A percentile compares a stretch with the other conserved stretches of the same genome.
Evolutionary conservation across 2,113 vertebrate species (phyloP).

Genomic region (Phodopus roborovskii): DNA sequence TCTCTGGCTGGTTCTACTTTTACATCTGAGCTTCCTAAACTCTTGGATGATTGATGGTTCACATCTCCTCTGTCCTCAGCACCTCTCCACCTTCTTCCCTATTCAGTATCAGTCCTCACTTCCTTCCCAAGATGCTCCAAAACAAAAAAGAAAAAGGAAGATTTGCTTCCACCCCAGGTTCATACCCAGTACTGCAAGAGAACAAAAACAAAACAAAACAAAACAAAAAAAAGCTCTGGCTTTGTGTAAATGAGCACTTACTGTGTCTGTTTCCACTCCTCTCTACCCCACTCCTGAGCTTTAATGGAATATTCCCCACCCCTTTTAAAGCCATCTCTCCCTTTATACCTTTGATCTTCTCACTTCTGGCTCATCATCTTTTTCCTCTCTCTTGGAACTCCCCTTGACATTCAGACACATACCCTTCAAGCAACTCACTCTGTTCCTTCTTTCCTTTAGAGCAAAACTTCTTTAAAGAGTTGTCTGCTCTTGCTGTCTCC

Average conservation of each 20-base stretch:
- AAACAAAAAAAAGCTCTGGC: background rate
- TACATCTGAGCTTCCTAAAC: background rate
- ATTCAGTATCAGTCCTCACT: background rate
- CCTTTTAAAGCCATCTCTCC: background rate
- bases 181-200: background rate
- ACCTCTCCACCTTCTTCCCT: background rate
- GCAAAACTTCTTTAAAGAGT: background rate
- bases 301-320: background rate
- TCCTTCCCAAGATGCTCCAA: background rate
- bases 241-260: background rate
- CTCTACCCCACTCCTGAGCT: background rate
- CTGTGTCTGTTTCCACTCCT: background rate
- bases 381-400: background rate
- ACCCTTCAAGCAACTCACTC: background rate
- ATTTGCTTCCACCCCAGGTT: background rate
- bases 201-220: background rate
- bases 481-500: background rate
- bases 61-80: background rate
- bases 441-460: background rate
- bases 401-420: background rate
- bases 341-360: background rate
- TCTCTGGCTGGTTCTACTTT: conserved; percentile 31
- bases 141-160: conserved; percentile 7
- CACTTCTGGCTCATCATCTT: background rate
- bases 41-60: background rate